phyloP scores from a whole-genome alignment of 2,888 invertebrate genomes.

The Hirtodrosophila duncani region DNA sequence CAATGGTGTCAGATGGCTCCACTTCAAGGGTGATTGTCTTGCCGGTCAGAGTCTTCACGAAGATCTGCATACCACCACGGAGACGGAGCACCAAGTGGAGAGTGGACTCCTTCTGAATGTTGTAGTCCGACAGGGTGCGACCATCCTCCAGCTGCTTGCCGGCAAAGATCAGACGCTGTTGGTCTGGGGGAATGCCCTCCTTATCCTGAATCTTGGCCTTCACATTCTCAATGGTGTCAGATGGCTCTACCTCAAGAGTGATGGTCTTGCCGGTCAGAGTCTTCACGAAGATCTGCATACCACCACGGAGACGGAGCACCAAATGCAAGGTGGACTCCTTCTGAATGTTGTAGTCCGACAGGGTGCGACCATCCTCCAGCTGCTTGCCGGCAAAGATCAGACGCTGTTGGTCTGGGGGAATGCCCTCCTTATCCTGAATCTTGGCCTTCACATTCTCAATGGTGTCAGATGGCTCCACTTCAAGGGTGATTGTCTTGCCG shows the following conservation, averaged over 20 bases:
- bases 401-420: conserved; percentile 72
- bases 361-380: conserved; percentile 90
- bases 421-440: conserved; percentile 71
- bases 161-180: conserved; percentile 48
- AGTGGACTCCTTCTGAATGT: conserved; percentile 48
- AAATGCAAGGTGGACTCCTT: conserved; percentile 78
- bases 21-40: conserved; percentile 49
- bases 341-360: conserved; percentile 81
- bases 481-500: conserved; percentile 66
- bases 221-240: conserved; percentile 59
- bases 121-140: conserved; percentile 40
- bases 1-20: conserved; percentile 40
- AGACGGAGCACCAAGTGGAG: conserved; percentile 45
- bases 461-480: conserved; percentile 61
- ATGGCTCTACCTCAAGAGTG: conserved; percentile 58
- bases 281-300: conserved; percentile 80
- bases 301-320: conserved; percentile 93
- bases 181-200: conserved; percentile 63
- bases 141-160: conserved; percentile 49
- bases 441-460: conserved; percentile 71
- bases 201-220: conserved; percentile 70
- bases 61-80: conserved; percentile 52
- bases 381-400: conserved; percentile 70
- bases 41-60: conserved; percentile 44
- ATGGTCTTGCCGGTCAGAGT: conserved; percentile 64